phyloP scores from a whole-genome alignment of 2,797 vertebrate genomes.

The Hyperoplus lanceolatus region DNA sequence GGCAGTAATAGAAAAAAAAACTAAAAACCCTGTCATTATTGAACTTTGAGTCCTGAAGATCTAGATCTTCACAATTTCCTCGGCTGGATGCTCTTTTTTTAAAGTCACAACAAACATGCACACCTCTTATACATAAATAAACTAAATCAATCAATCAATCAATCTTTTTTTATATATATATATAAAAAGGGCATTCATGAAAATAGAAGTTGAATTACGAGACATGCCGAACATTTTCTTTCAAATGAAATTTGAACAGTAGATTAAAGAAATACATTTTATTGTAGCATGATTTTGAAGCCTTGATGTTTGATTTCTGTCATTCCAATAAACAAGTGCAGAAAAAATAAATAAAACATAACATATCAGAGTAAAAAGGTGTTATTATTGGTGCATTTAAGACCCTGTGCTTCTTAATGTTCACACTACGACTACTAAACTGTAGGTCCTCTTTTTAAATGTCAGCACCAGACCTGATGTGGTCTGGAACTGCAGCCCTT shows the following conservation, averaged over 20 bases:
- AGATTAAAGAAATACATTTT: background rate
- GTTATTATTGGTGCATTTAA: conserved; percentile 37
- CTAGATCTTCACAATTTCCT: conserved; percentile 6
- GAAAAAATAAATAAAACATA: conserved; percentile 17
- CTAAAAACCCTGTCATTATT: conserved; percentile 31
- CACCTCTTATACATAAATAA: conserved; percentile 26
- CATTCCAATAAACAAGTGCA: conserved; percentile 13
- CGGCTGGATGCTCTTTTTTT: conserved; percentile 8
- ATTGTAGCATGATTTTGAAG: conserved; percentile 3
- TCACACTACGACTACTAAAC: conserved; percentile 20
- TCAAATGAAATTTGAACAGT: conserved; percentile 7
- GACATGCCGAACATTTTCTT: conserved; percentile 46
- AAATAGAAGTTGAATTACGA: conserved; percentile 47
- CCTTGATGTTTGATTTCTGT: conserved; percentile 18
- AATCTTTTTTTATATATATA: background rate
- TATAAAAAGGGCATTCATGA: conserved; percentile 43
- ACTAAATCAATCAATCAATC: conserved; percentile 4
- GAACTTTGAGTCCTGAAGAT: conserved; percentile 22
- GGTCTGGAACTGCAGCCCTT: conserved; percentile 75
- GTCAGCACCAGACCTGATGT: conserved; percentile 50
- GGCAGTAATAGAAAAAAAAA: conserved; percentile 30
- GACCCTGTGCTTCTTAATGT: conserved; percentile 56
- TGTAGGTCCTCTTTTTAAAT: conserved; percentile 52
- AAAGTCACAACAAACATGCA: conserved; percentile 15
- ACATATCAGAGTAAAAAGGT: conserved; percentile 25